Percentiles rank a stretch among this genome's conserved stretches.
phyloP scores from a whole-genome alignment of 2,888 invertebrate genomes.

The Himalopsyche kuldschensis region DNA sequence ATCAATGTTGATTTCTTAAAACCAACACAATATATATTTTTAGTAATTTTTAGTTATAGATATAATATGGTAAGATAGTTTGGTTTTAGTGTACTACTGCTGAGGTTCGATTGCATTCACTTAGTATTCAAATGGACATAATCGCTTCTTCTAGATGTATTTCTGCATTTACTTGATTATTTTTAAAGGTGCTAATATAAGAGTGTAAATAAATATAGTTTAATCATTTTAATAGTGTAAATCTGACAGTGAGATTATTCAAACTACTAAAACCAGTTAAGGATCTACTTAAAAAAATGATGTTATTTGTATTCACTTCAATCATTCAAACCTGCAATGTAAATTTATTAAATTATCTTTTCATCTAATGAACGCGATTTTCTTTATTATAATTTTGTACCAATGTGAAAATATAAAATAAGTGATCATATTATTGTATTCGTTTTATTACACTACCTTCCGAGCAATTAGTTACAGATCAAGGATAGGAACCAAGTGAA shows the following conservation, averaged over 20 bases:
- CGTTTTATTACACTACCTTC: neutral
- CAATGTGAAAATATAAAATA: slow-evolving; percentile 17
- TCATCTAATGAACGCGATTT: neutral
- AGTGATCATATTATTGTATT: neutral
- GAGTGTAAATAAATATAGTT: slow-evolving; percentile 14
- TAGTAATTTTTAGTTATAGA: neutral
- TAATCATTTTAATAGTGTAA: neutral
- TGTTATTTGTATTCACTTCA: neutral
- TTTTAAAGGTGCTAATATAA: slow-evolving; percentile 29
- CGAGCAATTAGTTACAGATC: no score
- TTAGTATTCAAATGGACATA: neutral
- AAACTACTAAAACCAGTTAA: slow-evolving; percentile 5
- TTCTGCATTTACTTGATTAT: slow-evolving; percentile 22
- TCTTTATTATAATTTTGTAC: slow-evolving; percentile 21
- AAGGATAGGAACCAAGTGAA: no score
- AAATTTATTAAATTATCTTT: neutral
- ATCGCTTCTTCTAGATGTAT: neutral
- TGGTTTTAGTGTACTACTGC: neutral
- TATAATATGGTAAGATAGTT: neutral
- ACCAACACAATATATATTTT: neutral
- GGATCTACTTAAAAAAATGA: neutral
- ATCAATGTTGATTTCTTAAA: neutral
- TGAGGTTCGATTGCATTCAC: neutral
- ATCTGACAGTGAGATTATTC: slow-evolving; percentile 19
- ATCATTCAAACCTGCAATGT: neutral